Percentiles rank a stretch among this genome's conserved stretches.
phyloP scores from a whole-genome alignment of 2,797 vertebrate genomes.

The Clarias platycephalus region DNA sequence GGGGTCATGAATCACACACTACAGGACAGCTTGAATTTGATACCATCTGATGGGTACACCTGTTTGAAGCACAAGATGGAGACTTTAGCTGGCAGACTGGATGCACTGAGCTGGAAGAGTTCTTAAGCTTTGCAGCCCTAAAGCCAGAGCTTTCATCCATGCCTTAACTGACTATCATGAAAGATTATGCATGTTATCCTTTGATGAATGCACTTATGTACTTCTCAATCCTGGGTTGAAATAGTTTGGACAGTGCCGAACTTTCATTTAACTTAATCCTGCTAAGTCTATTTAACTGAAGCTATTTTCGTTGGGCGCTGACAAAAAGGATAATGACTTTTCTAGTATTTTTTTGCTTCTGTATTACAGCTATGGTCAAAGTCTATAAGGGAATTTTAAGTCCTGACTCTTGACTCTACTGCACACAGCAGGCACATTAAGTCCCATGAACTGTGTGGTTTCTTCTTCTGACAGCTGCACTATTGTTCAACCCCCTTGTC shows the following conservation, averaged over 20 bases:
- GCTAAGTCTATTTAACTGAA: neutral
- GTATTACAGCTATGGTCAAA: conserved; percentile 7
- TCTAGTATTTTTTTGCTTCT: conserved; percentile 14
- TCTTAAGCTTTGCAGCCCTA: conserved; percentile 11
- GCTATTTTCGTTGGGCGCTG: neutral
- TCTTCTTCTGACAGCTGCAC: conserved; percentile 46
- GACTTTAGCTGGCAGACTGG: conserved; percentile 29
- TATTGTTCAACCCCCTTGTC: conserved; percentile 21
- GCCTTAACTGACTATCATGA: conserved; percentile 24
- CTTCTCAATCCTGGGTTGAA: neutral
- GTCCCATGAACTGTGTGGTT: conserved; percentile 30
- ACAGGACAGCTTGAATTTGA: conserved; percentile 14
- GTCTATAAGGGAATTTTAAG: conserved; percentile 29
- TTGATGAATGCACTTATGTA: conserved; percentile 14
- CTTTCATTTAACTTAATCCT: neutral
- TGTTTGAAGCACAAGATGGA: conserved; percentile 15
- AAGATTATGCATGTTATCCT: conserved; percentile 16
- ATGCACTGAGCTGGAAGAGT: conserved; percentile 18
- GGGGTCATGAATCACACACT: conserved; percentile 7
- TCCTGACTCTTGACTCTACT: conserved; percentile 4
- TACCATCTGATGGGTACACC: conserved; percentile 29
- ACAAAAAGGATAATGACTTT: conserved; percentile 10
- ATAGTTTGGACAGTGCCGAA: neutral
- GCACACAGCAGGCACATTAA: conserved; percentile 14
- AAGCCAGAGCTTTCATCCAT: conserved; percentile 28